Evolutionary conservation across 2,113 vertebrate species (phyloP).

Genomic region (Neotragus pygmaeus): DNA sequence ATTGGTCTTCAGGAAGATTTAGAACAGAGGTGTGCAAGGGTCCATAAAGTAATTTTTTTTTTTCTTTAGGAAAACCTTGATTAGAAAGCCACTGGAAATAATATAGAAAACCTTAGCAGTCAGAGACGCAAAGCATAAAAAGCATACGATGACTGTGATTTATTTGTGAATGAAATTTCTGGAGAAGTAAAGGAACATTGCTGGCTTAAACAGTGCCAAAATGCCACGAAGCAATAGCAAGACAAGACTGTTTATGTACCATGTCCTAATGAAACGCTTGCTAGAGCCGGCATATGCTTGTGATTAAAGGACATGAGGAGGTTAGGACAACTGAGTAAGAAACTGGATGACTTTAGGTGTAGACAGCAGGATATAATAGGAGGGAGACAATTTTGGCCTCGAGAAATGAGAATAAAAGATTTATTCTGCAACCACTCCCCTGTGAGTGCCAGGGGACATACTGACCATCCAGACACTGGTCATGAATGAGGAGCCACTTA

Average conservation of each 20-base stretch:
- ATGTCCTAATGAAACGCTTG: conserved; percentile 15
- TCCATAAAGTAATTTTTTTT: background rate
- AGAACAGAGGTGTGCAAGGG: background rate
- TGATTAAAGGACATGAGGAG: background rate
- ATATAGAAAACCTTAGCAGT: background rate
- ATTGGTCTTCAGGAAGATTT: background rate
- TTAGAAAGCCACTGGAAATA: background rate
- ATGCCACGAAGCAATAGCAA: background rate
- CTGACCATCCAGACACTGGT: background rate
- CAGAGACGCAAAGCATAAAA: background rate
- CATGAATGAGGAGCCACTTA: background rate
- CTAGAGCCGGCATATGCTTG: background rate
- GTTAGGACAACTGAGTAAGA: background rate
- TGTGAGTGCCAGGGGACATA: background rate
- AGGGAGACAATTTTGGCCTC: background rate
- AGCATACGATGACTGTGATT: background rate
- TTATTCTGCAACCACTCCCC: background rate
- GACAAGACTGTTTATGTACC: background rate
- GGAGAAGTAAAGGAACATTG: background rate
- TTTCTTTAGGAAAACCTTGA: background rate
- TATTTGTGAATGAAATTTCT: conserved; percentile 24
- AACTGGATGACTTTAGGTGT: background rate
- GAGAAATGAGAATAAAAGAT: background rate
- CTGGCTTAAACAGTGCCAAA: background rate
- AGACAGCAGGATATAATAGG: background rate